phyloP scores from a whole-genome alignment of 2,797 vertebrate genomes.

The Gadopsis bispinosus region DNA sequence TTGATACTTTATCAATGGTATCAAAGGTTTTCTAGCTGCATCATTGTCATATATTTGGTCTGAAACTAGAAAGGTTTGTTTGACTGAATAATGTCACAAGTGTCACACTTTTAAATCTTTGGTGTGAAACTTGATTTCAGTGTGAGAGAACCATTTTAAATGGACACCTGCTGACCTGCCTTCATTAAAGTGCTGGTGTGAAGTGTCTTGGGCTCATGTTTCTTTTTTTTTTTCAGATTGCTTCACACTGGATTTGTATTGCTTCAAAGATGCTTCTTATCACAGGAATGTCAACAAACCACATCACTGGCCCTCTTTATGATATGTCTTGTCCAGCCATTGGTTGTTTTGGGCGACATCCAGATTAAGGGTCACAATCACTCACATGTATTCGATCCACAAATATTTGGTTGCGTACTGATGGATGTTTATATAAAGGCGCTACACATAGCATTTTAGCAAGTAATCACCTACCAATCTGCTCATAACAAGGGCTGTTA shows the following conservation, averaged over 20 bases:
- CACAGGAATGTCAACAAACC: conserved; percentile 48
- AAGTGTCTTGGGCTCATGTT: not conserved
- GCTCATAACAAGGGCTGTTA: not conserved
- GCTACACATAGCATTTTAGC: not conserved
- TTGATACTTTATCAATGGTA: not conserved
- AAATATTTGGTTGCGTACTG: not conserved
- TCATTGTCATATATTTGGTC: not conserved
- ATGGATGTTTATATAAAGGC: not conserved
- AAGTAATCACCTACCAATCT: not conserved
- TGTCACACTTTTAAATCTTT: conserved; percentile 1
- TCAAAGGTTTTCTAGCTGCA: too few relatives aligned
- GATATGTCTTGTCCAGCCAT: conserved; percentile 1
- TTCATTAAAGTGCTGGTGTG: conserved; percentile 27
- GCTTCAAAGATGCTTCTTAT: conserved; percentile 39
- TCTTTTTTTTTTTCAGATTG: not conserved
- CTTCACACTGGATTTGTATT: not conserved
- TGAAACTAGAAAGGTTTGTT: not conserved
- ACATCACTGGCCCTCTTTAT: conserved; percentile 23
- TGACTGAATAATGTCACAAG: not conserved
- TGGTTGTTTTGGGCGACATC: not conserved
- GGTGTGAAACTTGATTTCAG: conserved; percentile 25
- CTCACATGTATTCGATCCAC: not conserved
- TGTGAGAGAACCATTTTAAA: conserved; percentile 20
- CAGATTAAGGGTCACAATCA: too few relatives aligned
- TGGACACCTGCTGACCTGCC: not conserved